Evolutionary conservation across 2,888 invertebrate species (phyloP).

Genomic region (Oligia fasciuncula): DNA sequence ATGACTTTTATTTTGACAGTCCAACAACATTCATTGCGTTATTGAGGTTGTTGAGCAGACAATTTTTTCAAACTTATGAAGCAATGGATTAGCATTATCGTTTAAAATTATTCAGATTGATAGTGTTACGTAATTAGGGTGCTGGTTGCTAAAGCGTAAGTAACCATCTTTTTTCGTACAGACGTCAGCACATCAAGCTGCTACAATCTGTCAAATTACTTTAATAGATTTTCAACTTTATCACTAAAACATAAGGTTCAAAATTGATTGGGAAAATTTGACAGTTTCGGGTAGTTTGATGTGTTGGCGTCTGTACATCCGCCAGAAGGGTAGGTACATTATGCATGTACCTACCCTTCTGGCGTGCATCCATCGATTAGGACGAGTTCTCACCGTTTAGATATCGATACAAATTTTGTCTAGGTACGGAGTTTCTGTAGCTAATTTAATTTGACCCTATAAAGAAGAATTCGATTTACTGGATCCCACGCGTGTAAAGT

Average conservation of each 20-base stretch:
- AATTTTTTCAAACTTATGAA: neutral
- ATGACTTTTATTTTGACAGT: neutral
- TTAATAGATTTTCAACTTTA: too few relatives aligned
- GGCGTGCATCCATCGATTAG: too few relatives aligned
- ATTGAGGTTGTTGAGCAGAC: neutral
- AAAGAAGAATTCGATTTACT: conserved; percentile 1
- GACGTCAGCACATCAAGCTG: too few relatives aligned
- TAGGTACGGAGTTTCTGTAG: neutral
- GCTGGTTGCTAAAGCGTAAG: neutral
- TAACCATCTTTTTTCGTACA: neutral
- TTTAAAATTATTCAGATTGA: too few relatives aligned
- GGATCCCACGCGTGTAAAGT: conserved; percentile 21
- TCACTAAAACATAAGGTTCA: too few relatives aligned
- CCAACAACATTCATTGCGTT: neutral
- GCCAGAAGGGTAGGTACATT: neutral
- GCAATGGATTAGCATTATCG: neutral
- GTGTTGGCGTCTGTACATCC: neutral
- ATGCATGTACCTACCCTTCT: neutral
- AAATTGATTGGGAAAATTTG: too few relatives aligned
- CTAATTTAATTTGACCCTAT: neutral
- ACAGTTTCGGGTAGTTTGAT: too few relatives aligned
- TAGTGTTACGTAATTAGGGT: neutral
- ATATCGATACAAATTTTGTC: too few relatives aligned
- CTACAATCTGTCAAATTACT: too few relatives aligned
- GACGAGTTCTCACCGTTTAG: neutral